These are phyloP conservation scores for Schizopygopsis malacanthus DNA, from an alignment of 2,797 vertebrate species.

Conservation along the genomic window DNA sequence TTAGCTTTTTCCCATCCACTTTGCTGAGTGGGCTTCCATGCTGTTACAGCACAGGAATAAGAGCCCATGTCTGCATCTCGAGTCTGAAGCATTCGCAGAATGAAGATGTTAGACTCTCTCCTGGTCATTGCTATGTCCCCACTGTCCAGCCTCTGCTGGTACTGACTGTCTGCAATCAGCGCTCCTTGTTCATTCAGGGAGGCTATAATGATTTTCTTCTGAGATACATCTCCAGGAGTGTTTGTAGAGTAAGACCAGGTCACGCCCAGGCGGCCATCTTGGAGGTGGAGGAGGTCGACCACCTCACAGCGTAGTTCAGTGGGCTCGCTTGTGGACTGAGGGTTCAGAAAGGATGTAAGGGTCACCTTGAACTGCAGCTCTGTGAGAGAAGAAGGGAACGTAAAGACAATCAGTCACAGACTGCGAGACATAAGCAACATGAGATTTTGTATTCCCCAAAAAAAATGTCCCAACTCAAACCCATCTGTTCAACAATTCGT, in stretches of 20 bases:
- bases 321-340: constrained; percentile 79
- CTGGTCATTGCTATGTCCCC: constrained; percentile 81
- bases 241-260: constrained; percentile 77
- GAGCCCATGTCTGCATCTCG: constrained; percentile 77
- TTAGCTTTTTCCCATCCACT: constrained; percentile 63
- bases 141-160: constrained; percentile 70
- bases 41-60: constrained; percentile 72
- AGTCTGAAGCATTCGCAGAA: constrained; percentile 81
- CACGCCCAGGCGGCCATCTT: constrained; percentile 69
- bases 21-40: constrained; percentile 66
- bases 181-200: constrained; percentile 78
- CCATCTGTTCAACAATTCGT: no score
- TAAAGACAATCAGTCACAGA: background rate
- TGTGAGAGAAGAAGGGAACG: constrained; percentile 55
- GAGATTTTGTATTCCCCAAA: background rate
- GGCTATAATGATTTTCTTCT: constrained; percentile 66
- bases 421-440: background rate
- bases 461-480: background rate
- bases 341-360: constrained; percentile 72
- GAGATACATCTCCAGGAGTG: constrained; percentile 38
- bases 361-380: constrained; percentile 80
- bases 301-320: constrained; percentile 79
- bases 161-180: constrained; percentile 69
- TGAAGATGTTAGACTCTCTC: constrained; percentile 71
- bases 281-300: constrained; percentile 53